phyloP scores from a whole-genome alignment of 2,797 vertebrate species.

The Lepilemur ruficaudatus region DNA sequence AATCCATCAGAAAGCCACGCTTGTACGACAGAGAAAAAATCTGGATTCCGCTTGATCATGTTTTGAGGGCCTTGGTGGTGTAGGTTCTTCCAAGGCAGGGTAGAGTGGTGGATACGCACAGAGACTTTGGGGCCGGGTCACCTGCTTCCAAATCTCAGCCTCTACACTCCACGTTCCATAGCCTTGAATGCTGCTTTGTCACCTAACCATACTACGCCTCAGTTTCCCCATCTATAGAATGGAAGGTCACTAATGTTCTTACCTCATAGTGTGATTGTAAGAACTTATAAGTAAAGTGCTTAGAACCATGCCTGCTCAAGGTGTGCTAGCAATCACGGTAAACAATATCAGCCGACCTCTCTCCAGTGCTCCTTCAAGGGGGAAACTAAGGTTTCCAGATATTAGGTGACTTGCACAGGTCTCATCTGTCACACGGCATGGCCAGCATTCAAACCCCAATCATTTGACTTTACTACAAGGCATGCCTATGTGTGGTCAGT shows the following conservation, averaged over 20 bases:
- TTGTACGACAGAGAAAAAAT: neutral
- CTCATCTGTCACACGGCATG: no score
- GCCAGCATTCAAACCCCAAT: neutral
- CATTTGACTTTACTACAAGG: neutral
- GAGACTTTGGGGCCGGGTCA: neutral
- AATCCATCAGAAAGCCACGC: conserved; percentile 20
- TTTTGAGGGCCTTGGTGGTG: neutral
- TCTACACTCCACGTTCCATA: rapidly evolving
- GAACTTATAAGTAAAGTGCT: neutral
- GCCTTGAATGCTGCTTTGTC: neutral
- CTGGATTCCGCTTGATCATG: neutral
- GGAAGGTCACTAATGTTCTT: neutral
- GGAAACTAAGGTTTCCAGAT: neutral
- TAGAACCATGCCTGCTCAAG: neutral
- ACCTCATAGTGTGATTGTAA: neutral
- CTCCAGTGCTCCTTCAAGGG: neutral
- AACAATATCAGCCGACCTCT: neutral
- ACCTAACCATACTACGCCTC: neutral
- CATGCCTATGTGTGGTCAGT: rapidly evolving
- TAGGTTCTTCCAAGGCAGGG: neutral
- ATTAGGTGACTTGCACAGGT: neutral
- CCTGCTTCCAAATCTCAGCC: neutral
- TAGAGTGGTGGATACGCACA: rapidly evolving
- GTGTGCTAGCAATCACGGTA: rapidly evolving
- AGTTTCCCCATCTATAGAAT: neutral